A percentile compares a stretch with the other conserved stretches of the same genome.
Evolutionary conservation across 1,140 invertebrate genomes (phyloP).

Genomic region (Leguminivora glycinivorella): DNA sequence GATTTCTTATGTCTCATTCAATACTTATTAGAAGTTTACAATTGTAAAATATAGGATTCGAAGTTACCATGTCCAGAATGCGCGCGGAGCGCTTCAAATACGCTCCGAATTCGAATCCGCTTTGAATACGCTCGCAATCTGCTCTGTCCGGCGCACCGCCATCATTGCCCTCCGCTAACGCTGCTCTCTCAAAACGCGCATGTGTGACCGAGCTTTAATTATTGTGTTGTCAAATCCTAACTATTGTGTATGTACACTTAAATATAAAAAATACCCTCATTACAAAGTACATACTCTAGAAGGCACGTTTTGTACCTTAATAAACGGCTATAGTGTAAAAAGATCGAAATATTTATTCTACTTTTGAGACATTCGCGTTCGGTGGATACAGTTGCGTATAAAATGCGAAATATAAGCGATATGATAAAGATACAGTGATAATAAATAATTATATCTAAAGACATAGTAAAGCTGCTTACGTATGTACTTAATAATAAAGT

Average conservation of each 20-base stretch:
- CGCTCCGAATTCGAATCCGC: too few relatives aligned
- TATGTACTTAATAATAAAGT: constrained; percentile 48
- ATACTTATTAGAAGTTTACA: too few relatives aligned
- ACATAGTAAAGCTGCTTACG: constrained; percentile 58
- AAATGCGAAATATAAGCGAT: constrained; percentile 21
- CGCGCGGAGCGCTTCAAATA: too few relatives aligned
- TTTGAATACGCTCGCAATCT: too few relatives aligned
- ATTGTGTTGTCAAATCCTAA: constrained; percentile 49
- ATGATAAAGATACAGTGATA: constrained; percentile 31
- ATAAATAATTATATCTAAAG: constrained; percentile 35
- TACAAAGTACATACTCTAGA: constrained; percentile 49
- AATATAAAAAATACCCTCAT: constrained; percentile 62
- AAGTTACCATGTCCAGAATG: too few relatives aligned
- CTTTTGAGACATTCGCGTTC: constrained; percentile 8
- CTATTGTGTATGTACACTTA: constrained; percentile 52
- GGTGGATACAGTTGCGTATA: constrained; percentile 3
- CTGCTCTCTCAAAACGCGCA: too few relatives aligned
- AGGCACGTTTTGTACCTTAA: constrained; percentile 70
- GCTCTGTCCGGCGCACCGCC: too few relatives aligned
- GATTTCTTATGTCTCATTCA: too few relatives aligned
- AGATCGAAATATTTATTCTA: constrained; percentile 22
- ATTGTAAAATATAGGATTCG: too few relatives aligned
- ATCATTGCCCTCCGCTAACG: too few relatives aligned
- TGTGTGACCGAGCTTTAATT: too few relatives aligned
- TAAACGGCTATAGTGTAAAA: constrained; percentile 38